These are phyloP conservation scores for Cancer borealis DNA, from an alignment of 2,888 invertebrate genomes.

Conservation along the genomic window DNA sequence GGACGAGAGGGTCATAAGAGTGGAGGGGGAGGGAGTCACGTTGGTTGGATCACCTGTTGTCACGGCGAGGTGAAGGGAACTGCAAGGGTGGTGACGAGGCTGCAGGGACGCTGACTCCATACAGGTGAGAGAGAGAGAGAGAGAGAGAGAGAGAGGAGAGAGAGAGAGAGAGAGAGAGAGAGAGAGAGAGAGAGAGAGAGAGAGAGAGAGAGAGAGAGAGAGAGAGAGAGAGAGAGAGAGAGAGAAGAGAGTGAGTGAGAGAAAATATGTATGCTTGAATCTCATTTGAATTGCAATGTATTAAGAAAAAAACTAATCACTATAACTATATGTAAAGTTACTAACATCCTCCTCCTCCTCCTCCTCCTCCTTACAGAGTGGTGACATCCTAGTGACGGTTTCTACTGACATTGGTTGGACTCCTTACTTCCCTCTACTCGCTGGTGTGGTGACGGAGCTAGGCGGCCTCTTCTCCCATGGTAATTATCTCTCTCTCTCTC, in stretches of 20 bases:
- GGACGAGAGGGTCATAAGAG: neutral
- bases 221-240: conserved; percentile 6
- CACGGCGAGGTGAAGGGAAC: conserved; percentile 85
- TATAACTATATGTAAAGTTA: too few relatives aligned
- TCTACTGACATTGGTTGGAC: conserved; percentile 92
- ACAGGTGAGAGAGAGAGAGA: conserved; percentile 63
- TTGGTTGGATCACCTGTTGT: conserved; percentile 87
- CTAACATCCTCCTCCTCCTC: neutral
- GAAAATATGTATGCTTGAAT: neutral
- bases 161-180: conserved; percentile 32
- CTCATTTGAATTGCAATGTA: too few relatives aligned
- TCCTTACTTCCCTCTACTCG: conserved; percentile 89
- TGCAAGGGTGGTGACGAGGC: conserved; percentile 86
- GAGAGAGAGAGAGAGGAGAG: neutral
- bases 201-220: neutral
- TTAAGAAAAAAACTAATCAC: too few relatives aligned
- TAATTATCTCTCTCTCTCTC: conserved; percentile 78
- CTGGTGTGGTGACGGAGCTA: conserved; percentile 89
- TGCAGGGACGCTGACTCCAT: conserved; percentile 84
- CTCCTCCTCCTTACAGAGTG: conserved; percentile 80
- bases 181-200: neutral
- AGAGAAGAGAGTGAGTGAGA: neutral
- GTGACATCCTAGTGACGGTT: conserved; percentile 88
- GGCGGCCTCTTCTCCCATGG: conserved; percentile 91
- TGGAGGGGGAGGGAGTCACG: conserved; percentile 23